A percentile compares a stretch with the other conserved stretches of the same genome.
These are phyloP conservation scores for Chrysolina haemoptera DNA, from an alignment of 2,888 invertebrate genomes.

Conservation along the genomic window DNA sequence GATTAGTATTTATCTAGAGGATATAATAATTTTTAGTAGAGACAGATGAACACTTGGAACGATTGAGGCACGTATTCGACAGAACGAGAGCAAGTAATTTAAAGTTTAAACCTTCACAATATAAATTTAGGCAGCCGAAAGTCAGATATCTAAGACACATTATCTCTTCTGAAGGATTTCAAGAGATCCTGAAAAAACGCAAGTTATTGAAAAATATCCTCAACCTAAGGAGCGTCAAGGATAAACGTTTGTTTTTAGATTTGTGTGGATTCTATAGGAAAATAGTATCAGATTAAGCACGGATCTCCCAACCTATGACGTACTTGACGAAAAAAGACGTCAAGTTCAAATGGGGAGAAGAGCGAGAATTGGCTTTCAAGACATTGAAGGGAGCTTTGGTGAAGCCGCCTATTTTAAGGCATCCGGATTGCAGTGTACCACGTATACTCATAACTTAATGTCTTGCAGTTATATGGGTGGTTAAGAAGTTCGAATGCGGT, in stretches of 20 bases:
- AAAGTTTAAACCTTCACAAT: neutral
- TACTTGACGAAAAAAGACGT: neutral
- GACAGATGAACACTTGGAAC: neutral
- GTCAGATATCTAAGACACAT: neutral
- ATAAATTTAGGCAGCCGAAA: neutral
- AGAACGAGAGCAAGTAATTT: neutral
- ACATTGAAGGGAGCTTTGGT: neutral
- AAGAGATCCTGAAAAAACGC: neutral
- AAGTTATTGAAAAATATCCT: neutral
- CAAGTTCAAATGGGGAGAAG: neutral
- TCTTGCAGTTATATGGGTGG: too few relatives aligned
- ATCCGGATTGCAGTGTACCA: neutral
- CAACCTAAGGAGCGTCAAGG: neutral
- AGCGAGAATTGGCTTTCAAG: neutral
- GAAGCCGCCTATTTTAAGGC: neutral
- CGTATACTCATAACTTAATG: neutral
- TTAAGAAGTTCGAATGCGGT: neutral
- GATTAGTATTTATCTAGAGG: neutral
- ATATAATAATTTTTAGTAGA: slow-evolving; percentile 14
- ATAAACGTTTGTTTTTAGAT: neutral
- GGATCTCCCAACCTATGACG: neutral
- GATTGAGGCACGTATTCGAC: neutral
- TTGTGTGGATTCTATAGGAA: neutral
- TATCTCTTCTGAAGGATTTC: neutral
- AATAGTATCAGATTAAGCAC: neutral